Conservation (phyloP, 2,888 invertebrate genomes). For the Aporophyla lueneburgensis region DNA sequence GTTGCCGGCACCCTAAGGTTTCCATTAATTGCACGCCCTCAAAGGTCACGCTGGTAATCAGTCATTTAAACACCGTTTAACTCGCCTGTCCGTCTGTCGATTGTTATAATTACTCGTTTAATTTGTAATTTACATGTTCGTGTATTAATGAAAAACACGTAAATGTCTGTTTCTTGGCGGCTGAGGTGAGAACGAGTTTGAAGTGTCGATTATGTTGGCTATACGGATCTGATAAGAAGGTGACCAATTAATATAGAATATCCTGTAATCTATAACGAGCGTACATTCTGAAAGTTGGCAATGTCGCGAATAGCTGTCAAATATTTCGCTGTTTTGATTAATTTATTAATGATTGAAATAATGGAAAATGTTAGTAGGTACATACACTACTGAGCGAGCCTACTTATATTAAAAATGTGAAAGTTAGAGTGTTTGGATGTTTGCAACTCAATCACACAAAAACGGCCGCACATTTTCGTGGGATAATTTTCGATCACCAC, state of each 20-base stretch:
- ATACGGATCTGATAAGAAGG: neutral
- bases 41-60: slow-evolving; percentile 63
- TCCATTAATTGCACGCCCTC: slow-evolving; percentile 59
- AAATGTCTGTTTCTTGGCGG: slow-evolving; percentile 14
- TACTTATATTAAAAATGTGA: too few relatives aligned
- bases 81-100: slow-evolving; percentile 69
- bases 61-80: slow-evolving; percentile 66
- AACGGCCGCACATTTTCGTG: too few relatives aligned
- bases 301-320: neutral
- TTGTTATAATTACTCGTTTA: slow-evolving; percentile 70
- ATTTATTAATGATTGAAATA: neutral
- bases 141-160: slow-evolving; percentile 46
- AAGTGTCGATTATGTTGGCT: slow-evolving; percentile 4
- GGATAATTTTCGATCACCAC: too few relatives aligned
- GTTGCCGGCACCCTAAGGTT: slow-evolving; percentile 53
- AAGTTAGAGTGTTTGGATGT: too few relatives aligned
- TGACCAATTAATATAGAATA: neutral
- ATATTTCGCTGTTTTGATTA: neutral
- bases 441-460: too few relatives aligned
- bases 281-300: neutral
- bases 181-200: slow-evolving; percentile 32
- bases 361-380: neutral
- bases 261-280: neutral
- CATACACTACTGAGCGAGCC: too few relatives aligned
- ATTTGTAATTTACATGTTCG: slow-evolving; percentile 64